Conservation (phyloP, 2,888 invertebrate species). For the Cistogaster globosa region DNA sequence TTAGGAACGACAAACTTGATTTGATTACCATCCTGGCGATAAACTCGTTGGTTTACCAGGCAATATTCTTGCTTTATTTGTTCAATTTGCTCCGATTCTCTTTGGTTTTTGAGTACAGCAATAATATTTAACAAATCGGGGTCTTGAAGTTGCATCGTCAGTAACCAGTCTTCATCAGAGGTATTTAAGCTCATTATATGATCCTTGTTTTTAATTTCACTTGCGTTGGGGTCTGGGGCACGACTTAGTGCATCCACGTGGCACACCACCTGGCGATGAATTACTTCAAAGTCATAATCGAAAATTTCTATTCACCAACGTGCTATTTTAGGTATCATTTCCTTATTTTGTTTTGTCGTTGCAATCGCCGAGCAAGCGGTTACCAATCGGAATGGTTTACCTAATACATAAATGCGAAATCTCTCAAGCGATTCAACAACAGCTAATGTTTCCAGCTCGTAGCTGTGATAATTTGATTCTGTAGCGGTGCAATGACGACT, state of each 20-base stretch:
- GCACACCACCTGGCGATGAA: conserved; percentile 27
- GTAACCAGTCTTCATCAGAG: too few species aligned
- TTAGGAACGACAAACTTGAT: conserved; percentile 45
- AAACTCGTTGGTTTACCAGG: conserved; percentile 44
- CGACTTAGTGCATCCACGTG: conserved; percentile 4
- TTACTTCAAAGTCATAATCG: conserved; percentile 26
- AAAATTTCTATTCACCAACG: conserved; percentile 10
- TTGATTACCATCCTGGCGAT: background rate
- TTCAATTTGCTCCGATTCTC: background rate
- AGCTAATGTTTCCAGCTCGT: background rate
- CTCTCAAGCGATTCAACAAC: conserved; percentile 8
- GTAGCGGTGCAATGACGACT: conserved; percentile 33
- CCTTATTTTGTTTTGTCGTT: background rate
- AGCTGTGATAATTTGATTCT: conserved; percentile 37
- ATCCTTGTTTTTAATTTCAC: too few species aligned
- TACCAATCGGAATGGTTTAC: conserved; percentile 3
- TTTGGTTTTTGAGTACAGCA: conserved; percentile 9
- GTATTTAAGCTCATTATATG: too few species aligned
- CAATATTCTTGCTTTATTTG: conserved; percentile 22
- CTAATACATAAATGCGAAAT: conserved; percentile 44
- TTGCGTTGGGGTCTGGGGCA: too few species aligned
- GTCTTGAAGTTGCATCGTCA: too few species aligned
- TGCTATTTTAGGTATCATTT: background rate
- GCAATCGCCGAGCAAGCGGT: conserved; percentile 21
- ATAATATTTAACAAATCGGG: too few species aligned